Evolutionary conservation across 2,888 invertebrate genomes (phyloP).

Genomic region (Caenorhabditis auriculariae): DNA sequence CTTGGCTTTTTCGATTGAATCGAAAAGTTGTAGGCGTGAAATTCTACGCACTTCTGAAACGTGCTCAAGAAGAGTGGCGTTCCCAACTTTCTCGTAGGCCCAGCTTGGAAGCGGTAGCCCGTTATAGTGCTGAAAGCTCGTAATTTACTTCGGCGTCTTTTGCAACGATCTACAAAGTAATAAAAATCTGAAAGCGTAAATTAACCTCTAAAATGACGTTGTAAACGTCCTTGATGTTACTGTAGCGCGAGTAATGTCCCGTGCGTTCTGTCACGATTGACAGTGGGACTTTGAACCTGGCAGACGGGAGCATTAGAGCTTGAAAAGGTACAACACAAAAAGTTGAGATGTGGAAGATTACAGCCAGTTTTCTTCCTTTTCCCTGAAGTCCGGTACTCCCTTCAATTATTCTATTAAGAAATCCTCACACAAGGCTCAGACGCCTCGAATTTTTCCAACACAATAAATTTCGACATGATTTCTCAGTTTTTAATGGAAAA

Average conservation of each 20-base stretch:
- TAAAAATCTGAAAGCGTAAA: neutral
- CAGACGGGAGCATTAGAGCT: neutral
- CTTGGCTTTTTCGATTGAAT: constrained; percentile 23
- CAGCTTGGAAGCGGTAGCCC: constrained; percentile 23
- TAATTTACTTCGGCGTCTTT: neutral
- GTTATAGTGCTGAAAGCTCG: constrained; percentile 26
- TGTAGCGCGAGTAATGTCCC: constrained; percentile 8
- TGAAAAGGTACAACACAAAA: neutral
- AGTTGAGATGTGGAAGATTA: no score
- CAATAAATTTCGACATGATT: no score
- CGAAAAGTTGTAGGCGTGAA: constrained; percentile 20
- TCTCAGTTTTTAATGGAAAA: neutral
- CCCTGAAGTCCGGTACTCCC: no score
- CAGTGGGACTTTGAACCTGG: no score
- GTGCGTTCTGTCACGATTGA: constrained; percentile 16
- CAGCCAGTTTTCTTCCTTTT: no score
- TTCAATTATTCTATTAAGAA: no score
- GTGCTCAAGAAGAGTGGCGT: constrained; percentile 13
- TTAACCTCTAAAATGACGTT: constrained; percentile 25
- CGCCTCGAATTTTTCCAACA: no score
- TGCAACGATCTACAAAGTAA: neutral
- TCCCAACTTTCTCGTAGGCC: constrained; percentile 15
- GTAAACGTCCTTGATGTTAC: constrained; percentile 27
- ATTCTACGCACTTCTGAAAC: constrained; percentile 23
- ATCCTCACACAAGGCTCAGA: no score